These are phyloP conservation scores for Siphlonurus alternatus DNA, from an alignment of 2,888 invertebrate genomes.

Conservation along the genomic window DNA sequence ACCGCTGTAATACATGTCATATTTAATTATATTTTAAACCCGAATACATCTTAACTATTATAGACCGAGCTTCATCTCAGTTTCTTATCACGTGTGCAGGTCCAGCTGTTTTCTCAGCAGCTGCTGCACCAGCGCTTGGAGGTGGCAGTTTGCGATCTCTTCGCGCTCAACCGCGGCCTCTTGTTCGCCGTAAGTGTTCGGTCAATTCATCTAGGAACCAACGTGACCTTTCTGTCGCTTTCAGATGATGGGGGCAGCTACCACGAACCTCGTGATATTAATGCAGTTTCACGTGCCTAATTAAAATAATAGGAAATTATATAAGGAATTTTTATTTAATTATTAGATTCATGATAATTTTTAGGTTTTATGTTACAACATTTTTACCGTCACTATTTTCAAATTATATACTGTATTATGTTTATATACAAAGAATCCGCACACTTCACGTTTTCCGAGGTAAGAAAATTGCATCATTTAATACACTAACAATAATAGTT, in stretches of 20 bases:
- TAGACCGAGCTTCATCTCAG: too few species aligned
- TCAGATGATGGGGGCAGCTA: not conserved
- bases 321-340: too few species aligned
- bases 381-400: too few species aligned
- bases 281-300: not conserved
- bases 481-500: too few species aligned
- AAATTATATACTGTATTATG: too few species aligned
- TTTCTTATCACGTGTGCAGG: too few species aligned
- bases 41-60: too few species aligned
- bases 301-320: not conserved
- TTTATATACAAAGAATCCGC: too few species aligned
- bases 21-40: not conserved
- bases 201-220: not conserved
- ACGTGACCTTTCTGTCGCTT: not conserved
- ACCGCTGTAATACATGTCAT: not conserved
- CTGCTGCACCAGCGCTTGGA: not conserved
- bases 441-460: too few species aligned
- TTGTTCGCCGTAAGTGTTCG: not conserved
- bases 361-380: too few species aligned
- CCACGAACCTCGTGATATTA: not conserved
- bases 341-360: too few species aligned
- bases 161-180: not conserved
- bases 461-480: too few species aligned
- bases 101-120: not conserved
- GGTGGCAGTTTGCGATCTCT: not conserved